Evolutionary conservation across 2,888 invertebrate genomes (phyloP).

Genomic region (Antheraea yamamai): DNA sequence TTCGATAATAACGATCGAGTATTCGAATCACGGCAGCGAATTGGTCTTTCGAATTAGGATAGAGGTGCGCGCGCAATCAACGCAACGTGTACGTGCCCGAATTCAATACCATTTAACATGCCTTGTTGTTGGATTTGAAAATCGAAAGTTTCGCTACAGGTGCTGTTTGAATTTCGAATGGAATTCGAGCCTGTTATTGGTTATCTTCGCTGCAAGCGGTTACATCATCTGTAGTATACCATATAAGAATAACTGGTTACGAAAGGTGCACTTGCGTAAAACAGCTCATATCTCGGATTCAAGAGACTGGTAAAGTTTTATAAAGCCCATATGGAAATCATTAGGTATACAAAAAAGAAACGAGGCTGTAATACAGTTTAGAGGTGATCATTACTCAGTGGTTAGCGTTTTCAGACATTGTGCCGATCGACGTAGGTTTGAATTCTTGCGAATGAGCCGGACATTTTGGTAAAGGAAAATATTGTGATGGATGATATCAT

Average conservation of each 20-base stretch:
- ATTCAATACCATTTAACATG: constrained; percentile 20
- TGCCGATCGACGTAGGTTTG: no score
- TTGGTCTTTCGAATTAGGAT: constrained; percentile 38
- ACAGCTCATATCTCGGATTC: constrained; percentile 35
- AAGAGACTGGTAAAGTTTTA: constrained; percentile 36
- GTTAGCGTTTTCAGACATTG: no score
- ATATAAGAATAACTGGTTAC: constrained; percentile 44
- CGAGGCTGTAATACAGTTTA: no score
- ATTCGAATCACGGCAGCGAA: constrained; percentile 53
- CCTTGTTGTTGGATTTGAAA: constrained; percentile 47
- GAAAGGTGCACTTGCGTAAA: constrained; percentile 58
- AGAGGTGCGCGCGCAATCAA: constrained; percentile 22
- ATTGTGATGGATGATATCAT: no score
- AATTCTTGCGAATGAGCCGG: no score
- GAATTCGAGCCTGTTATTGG: constrained; percentile 27
- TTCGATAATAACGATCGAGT: constrained; percentile 43
- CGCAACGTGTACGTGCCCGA: constrained; percentile 21
- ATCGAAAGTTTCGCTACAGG: constrained; percentile 59
- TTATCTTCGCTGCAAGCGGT: constrained; percentile 18
- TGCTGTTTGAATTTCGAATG: constrained; percentile 33
- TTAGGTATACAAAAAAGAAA: no score
- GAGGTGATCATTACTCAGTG: no score
- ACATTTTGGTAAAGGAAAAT: no score
- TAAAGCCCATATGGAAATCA: background rate
- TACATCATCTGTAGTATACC: constrained; percentile 20